Evolutionary conservation across 2,113 vertebrate species (phyloP).

Genomic region (Gavia stellata): DNA sequence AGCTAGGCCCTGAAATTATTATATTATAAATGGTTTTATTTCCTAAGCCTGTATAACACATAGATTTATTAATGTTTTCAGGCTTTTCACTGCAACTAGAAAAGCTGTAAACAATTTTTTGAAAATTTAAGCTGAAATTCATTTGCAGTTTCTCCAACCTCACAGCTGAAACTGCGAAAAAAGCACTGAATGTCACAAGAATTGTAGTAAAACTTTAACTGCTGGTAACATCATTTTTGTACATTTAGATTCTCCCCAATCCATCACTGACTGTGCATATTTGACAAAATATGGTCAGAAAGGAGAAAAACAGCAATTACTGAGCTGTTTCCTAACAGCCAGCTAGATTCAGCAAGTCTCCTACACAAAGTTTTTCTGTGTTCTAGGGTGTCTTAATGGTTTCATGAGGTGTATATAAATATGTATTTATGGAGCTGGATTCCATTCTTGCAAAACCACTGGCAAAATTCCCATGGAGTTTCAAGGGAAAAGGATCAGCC

Average conservation of each 20-base stretch:
- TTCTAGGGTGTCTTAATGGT: neutral
- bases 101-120: neutral
- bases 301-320: neutral
- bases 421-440: neutral
- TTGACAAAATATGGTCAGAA: neutral
- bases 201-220: neutral
- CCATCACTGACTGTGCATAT: neutral
- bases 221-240: neutral
- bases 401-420: neutral
- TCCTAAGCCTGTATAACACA: neutral
- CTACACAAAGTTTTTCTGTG: neutral
- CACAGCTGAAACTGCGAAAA: neutral
- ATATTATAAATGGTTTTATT: neutral
- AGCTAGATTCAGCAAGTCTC: neutral
- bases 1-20: neutral
- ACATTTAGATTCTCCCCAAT: neutral
- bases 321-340: neutral
- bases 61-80: neutral
- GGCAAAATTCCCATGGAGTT: neutral
- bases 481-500: neutral
- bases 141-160: neutral
- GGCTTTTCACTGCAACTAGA: neutral
- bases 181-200: neutral
- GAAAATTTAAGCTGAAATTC: neutral
- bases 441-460: conserved; percentile 12